A percentile compares a stretch with the other conserved stretches of the same genome.
Conservation (phyloP, 2,888 invertebrate species). For the Coelopa pilipes region DNA sequence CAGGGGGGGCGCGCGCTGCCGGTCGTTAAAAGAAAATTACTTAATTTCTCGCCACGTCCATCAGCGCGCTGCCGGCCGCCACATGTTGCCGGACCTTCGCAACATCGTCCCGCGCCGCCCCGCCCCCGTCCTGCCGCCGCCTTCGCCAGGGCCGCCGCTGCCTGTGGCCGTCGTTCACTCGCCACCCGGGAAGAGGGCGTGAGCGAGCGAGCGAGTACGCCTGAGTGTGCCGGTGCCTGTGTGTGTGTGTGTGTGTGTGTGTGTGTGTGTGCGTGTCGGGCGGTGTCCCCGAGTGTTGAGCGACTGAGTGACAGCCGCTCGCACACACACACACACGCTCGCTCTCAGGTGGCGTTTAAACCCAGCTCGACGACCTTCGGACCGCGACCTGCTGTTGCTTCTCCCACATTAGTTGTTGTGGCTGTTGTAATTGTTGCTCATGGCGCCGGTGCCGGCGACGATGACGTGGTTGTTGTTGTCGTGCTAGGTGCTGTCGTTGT, state of each 20-base stretch:
- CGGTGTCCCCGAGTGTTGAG: no score
- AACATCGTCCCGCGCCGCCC: no score
- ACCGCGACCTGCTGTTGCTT: conserved; percentile 2
- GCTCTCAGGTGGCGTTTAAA: not conserved
- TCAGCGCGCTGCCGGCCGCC: not conserved
- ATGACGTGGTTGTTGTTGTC: no score
- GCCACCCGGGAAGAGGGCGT: no score
- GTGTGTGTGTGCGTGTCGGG: no score
- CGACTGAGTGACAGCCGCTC: not conserved
- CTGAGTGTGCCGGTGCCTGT: no score
- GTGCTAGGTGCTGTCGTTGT: not conserved
- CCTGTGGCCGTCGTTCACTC: not conserved
- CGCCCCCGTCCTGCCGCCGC: no score
- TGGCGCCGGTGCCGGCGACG: no score
- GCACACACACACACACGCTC: not conserved
- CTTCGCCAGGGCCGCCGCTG: not conserved
- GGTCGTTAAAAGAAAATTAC: conserved; percentile 34
- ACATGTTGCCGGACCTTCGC: no score
- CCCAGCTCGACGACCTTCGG: not conserved
- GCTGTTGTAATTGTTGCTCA: no score
- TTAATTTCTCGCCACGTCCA: conserved; percentile 33
- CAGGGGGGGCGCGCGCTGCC: not conserved
- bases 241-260: not conserved
- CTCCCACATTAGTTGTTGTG: not conserved
- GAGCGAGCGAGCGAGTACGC: not conserved